These are phyloP conservation scores for Plutomurus gul DNA, from an alignment of 1,140 invertebrate species.

Conservation along the genomic window DNA sequence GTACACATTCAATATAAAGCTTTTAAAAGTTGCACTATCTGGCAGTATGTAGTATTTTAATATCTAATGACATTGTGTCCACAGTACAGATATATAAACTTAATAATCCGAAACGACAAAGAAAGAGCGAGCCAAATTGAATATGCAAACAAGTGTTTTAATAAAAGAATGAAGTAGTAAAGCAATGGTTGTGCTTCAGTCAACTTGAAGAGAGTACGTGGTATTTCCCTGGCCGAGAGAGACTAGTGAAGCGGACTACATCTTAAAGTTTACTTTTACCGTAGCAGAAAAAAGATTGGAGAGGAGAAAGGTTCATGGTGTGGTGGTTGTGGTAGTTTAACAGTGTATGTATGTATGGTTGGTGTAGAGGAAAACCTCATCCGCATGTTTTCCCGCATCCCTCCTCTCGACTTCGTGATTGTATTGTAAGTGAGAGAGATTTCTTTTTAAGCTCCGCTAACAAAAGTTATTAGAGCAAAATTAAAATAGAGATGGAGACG, in stretches of 20 bases:
- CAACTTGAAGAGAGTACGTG: not conserved
- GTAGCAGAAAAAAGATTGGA: not conserved
- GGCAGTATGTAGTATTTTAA: not conserved
- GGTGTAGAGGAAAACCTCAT: not conserved
- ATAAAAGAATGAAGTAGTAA: not conserved
- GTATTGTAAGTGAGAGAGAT: not conserved
- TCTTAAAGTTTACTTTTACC: not conserved
- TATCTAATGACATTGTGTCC: not conserved
- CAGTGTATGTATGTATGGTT: too few species aligned
- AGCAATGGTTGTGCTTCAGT: not conserved
- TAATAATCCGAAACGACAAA: not conserved
- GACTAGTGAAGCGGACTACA: not conserved
- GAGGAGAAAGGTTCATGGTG: not conserved
- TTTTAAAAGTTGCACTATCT: too few species aligned
- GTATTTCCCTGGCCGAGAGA: not conserved
- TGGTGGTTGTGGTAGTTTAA: not conserved
- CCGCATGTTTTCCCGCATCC: not conserved
- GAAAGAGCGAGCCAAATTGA: not conserved
- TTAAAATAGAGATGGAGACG: slow-evolving; percentile 26
- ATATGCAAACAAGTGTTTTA: slow-evolving; percentile 23
- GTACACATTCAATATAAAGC: too few species aligned
- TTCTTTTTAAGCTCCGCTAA: slow-evolving; percentile 16
- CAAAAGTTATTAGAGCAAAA: slow-evolving; percentile 27
- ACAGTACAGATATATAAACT: not conserved
- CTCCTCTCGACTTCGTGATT: not conserved